Base-by-base conservation (phyloP, 2,113 vertebrate species). In the Triplophysa siluroides region DNA sequence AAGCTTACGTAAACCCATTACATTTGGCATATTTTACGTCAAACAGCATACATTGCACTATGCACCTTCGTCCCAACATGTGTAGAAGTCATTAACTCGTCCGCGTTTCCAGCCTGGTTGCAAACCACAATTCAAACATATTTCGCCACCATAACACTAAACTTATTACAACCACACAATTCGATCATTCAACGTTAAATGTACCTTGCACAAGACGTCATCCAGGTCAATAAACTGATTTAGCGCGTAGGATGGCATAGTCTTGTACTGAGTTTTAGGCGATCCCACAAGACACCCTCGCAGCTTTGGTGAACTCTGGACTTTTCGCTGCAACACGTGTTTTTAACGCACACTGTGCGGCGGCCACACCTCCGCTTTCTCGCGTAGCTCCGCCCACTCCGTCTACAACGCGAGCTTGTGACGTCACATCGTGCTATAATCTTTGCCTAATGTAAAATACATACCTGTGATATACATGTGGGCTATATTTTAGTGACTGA, bases 201-300 rank as follows among this genome's bases (percentile, higher is more conserved):
- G 86, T 90, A 93, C 92, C 91, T 91, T 91, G 85, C 88, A 90
- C 88, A 93, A 83, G 80, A 90, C 85, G 56, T 93, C 90, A 23
- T 93, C 92, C 81, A 90, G 81, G 68, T 92, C 91, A 1, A 85
- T 41, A 21, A 91, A 89, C 79, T 91, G 90, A 82, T 86, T 85
- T 24, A 87, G 80, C 16, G 87, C 86, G 84, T 87, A 89, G n/a
- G 91, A 92, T 12, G 91, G 92, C 92, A 93, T 84, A 85, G 63
- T 76, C 33, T 29, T 76, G 61, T 60, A 60, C 18, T 14, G 60
- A 43, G 12, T 76, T 82, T 33, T 66, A 21, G 26, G 16, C 21
- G 29, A 74, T 38, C 29, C 54, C 62, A 41, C 63, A 9, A 9
- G 69, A 26, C 73, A 8, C 66, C 6, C 69, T 26, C 43, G 33